Evolutionary conservation across 2,888 invertebrate genomes (phyloP), one percentile per base, ranked within the genome.

Genomic region (Melangyna quadrimaculata): DNA sequence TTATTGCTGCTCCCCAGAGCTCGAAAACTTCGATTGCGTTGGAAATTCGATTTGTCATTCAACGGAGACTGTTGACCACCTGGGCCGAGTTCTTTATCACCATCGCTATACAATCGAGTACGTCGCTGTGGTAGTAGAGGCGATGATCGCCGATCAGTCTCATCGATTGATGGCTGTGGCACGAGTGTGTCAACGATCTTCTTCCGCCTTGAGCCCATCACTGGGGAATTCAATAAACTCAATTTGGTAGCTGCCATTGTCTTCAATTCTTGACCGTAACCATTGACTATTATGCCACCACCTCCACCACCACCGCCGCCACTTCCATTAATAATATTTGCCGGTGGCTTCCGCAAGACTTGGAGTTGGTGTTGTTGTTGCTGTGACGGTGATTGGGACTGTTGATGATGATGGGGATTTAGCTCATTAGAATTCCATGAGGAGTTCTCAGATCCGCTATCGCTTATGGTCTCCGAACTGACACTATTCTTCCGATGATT

Each of bases 391-490:
- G n/a, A n/a, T n/a, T n/a, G n/a, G n/a, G n/a, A n/a, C n/a, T n/a
- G n/a, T n/a, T 72, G 78, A 3, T 45, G 65, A 45, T 45, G 61
- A 24, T 61, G 29, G 35, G 74, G 51, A 67, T 75, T 87, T 8
- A 87, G 65, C 79, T 89, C 88, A 88, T 89, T 89, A 78, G 88
- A 89, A 87, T 89, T 88, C 88, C 88, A 88, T 61, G 88, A 90
- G 32, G 91, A 91, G 75, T 91, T 90, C 84, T 92, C 92, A 1
- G 92, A 92, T 78, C 91, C 92, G 87, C 92, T 92, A 87, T 92
- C 92, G 83, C 91, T 91, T 67, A 92, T 91, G 24, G 92, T 92
- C 87, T 92, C 92, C 37, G 92, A 92, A 63, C 92, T 92, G 61
- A 92, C 90, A 88, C 92, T 92, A 72, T 91, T 91, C 87, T 92